Base-by-base conservation (phyloP, 2,888 invertebrate genomes). In the Linhomoeus sp. region DNA sequence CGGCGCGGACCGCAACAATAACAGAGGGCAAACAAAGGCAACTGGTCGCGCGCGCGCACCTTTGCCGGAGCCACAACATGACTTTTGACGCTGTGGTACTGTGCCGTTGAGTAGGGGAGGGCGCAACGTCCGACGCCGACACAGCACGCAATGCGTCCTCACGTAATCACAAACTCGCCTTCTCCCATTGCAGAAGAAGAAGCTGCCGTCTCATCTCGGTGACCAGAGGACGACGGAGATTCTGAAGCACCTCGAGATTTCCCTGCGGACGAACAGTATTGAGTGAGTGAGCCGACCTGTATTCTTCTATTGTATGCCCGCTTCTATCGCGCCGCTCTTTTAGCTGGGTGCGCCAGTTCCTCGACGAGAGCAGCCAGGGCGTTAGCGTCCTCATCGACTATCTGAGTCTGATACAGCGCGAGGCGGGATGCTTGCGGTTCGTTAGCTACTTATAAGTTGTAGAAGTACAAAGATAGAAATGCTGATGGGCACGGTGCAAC, bases 291-390 rank as follows among this genome's bases (percentile, higher is more conserved):
- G 3, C 36, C 14, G 23, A 24, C 23, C 9, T 2, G 20, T 2
- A 17, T 26, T 15, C 7, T 35, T 25, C 20, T 19, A 25, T 45
- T 37, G 9, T 5, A 22, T 24, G 43, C 25, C 15, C 14, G 5
- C 5, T 26, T 7, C 17, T 3, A 24, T 5, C 3, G 7, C 17
- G 22, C 49, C 41, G 49, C 46, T 35, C 49, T 68, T 72, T 25
- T 69, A 88, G 87, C 73, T 97, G 97, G 97, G 97, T 97, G 47
- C 78, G 87, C 60, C 88, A 92, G 70, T 97, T 97, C 71, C 75
- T 97, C 52, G 85, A 87, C 71, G 86, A 90, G 59, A 80, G 83
- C 56, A 92, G 94, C 71, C 81, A 83, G 65, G 97, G 97, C 19
- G 71, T 97, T 56, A 90, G 92, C 71, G 85, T 92, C 53, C 75